Base-by-base conservation (phyloP, 2,888 invertebrate species). In the Mechanitis mazaeus region DNA sequence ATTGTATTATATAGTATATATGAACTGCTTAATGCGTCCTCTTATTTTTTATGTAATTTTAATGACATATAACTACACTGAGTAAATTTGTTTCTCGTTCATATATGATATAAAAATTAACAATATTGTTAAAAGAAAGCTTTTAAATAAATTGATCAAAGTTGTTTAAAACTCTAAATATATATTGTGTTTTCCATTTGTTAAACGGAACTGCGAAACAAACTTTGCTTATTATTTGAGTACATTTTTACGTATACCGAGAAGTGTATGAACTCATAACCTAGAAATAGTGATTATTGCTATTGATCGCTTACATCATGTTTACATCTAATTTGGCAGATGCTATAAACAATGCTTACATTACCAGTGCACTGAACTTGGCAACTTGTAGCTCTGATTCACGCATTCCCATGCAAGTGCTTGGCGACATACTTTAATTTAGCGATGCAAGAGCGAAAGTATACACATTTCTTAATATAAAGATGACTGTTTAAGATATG, bases 301-400 rank as follows among this genome's bases (percentile, higher is more conserved):
- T 47, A 64, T 64, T 59, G 38, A 64, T 50, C 64, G 66, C 62
- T 50, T 50, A 31, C 50, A 50, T 50, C 50, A 50, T 50, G 65
- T 64, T 65, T 60, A 64, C 62, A 45, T 56, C 62, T 55, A 58
- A 65, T 67, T 69, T 68, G 68, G 69, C 69, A 66, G 55, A 62
- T 56, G 50, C 12, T 45, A 54, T 35, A 35, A 62, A 58, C 59
- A 61, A 55, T 54, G 63, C 60, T 47, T 58, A 63, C 65, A 65
- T 63, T 58, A 65, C 58, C 66, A 72, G 84, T 77, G 79, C 82
- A 81, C 65, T 83, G 84, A 85, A 84, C 85, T 81, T 84, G 82
- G 80, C 81, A 79, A 54, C 33, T 60, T 67, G 68, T 69, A 64
- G 64, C 67, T 66, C 65, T 72, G 73, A 74, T 72, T 71, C 73